phyloP scores from a whole-genome alignment of 1,140 invertebrate species.

The Micrasema longulum region DNA sequence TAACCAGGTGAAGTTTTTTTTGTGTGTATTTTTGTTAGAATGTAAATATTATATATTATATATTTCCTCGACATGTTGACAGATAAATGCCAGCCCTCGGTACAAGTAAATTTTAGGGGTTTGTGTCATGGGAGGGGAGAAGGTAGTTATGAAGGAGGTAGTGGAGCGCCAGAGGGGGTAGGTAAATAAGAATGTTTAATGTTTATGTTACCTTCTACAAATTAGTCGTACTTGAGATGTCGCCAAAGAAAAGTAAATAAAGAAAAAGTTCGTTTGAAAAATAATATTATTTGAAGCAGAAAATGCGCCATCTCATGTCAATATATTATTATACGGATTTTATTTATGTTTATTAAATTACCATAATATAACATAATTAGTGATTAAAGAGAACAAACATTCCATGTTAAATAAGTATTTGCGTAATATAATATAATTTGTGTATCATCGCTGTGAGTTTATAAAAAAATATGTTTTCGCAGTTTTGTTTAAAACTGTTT shows the following conservation, averaged over 20 bases:
- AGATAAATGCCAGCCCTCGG: conserved; percentile 12
- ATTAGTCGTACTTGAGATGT: conserved; percentile 30
- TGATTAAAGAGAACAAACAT: too few relatives aligned
- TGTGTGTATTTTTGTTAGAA: neutral
- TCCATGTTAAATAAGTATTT: too few relatives aligned
- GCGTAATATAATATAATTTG: too few relatives aligned
- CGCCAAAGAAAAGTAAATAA: conserved; percentile 4
- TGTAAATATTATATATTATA: neutral
- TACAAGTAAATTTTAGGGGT: neutral
- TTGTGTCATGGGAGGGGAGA: neutral
- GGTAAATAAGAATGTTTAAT: conserved; percentile 18
- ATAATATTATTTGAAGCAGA: too few relatives aligned
- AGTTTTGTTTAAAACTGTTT: too few relatives aligned
- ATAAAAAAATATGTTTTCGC: too few relatives aligned
- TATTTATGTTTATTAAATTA: too few relatives aligned
- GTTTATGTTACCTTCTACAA: conserved; percentile 34
- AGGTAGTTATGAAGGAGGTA: neutral
- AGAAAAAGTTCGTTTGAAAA: conserved; percentile 14
- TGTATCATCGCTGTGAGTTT: too few relatives aligned
- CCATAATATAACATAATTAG: too few relatives aligned
- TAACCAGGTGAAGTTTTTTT: too few relatives aligned
- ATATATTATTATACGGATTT: too few relatives aligned
- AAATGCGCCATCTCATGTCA: too few relatives aligned
- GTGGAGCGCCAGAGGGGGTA: neutral
- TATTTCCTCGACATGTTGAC: neutral